Evolutionary conservation across 2,888 invertebrate genomes (phyloP).

Genomic region (Drosophila sordidapex): DNA sequence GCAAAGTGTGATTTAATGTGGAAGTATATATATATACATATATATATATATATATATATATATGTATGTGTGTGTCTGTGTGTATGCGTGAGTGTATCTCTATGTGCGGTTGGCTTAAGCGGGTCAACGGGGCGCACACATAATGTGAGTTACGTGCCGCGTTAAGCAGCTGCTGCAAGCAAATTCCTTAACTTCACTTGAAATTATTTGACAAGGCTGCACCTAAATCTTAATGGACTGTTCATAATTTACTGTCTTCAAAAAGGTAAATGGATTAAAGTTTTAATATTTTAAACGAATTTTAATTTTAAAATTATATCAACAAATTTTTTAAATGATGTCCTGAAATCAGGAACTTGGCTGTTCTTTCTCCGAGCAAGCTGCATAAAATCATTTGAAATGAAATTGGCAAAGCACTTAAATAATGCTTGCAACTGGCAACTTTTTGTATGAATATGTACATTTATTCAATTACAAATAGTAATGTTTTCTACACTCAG

Average conservation of each 20-base stretch:
- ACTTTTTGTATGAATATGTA: no score
- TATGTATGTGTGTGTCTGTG: not conserved
- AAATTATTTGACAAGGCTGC: conserved; percentile 2
- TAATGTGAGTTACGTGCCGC: conserved; percentile 44
- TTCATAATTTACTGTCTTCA: not conserved
- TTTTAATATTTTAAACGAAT: not conserved
- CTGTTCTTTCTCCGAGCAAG: fast-evolving
- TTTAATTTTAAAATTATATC: not conserved
- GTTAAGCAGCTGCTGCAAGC: conserved; percentile 10
- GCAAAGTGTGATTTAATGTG: conserved; percentile 66
- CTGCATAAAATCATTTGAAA: not conserved
- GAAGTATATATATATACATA: not conserved
- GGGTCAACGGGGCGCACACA: conserved; percentile 52
- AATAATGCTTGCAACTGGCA: not conserved
- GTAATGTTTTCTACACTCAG: not conserved
- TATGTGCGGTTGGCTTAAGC: conserved; percentile 33
- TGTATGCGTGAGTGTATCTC: conserved; percentile 4
- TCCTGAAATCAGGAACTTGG: not conserved
- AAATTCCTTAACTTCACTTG: conserved; percentile 9
- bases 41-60: not conserved
- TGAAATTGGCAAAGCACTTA: not conserved
- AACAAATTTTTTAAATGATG: not conserved
- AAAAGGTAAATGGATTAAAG: not conserved
- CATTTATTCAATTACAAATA: not conserved
- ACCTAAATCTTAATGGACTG: not conserved